phyloP scores from a whole-genome alignment of 2,888 invertebrate genomes.

The Cephus pulcher region DNA sequence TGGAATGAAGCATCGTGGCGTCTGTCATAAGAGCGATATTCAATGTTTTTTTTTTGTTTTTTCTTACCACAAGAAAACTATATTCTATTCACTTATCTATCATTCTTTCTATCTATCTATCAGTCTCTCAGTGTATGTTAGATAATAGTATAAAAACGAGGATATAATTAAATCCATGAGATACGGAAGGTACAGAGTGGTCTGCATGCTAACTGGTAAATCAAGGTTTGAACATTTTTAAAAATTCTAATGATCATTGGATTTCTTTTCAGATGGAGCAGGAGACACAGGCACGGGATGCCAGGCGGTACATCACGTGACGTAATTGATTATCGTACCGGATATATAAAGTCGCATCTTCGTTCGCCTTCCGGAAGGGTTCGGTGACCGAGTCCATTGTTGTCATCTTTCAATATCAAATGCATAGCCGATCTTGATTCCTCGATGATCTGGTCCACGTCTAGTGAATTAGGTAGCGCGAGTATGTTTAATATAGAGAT shows the following conservation, averaged over 20 bases:
- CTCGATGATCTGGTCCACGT: neutral
- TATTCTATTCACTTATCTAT: neutral
- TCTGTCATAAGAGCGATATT: conserved; percentile 10
- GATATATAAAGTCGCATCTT: conserved; percentile 91
- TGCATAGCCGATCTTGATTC: neutral
- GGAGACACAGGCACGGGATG: conserved; percentile 74
- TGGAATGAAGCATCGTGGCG: conserved; percentile 57
- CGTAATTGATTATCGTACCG: conserved; percentile 83
- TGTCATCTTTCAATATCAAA: neutral
- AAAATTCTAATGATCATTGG: conserved; percentile 4
- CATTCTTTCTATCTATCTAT: neutral
- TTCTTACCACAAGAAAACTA: neutral
- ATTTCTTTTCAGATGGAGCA: conserved; percentile 79
- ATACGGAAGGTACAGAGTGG: neutral
- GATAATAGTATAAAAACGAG: neutral
- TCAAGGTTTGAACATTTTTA: conserved; percentile 14
- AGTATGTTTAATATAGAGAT: neutral
- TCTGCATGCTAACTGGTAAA: conserved; percentile 12
- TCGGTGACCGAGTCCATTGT: conserved; percentile 77
- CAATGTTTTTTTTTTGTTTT: neutral
- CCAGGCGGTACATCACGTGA: conserved; percentile 72
- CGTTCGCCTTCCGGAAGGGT: conserved; percentile 94
- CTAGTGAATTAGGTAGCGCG: neutral
- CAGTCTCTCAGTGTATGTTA: neutral
- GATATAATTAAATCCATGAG: neutral